phyloP scores from a whole-genome alignment of 2,888 invertebrate species.

The Lutraria lutraria region DNA sequence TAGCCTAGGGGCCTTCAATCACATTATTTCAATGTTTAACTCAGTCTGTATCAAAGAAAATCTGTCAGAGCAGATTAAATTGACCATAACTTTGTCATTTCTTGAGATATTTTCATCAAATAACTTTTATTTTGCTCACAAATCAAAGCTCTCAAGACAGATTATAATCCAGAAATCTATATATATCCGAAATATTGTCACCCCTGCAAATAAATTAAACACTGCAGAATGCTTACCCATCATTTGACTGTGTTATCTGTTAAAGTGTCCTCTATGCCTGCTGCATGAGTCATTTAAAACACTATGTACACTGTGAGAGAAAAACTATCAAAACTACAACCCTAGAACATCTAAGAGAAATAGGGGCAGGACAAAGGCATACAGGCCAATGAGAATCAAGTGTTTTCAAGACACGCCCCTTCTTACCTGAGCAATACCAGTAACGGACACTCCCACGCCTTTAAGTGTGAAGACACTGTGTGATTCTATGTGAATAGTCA shows the following conservation, averaged over 20 bases:
- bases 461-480: conserved; percentile 98
- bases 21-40: too few species aligned
- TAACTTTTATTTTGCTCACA: too few species aligned
- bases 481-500: conserved; percentile 98
- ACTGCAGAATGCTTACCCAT: not conserved
- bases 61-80: too few species aligned
- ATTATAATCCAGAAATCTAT: too few species aligned
- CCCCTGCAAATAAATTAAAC: too few species aligned
- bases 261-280: not conserved
- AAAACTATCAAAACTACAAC: not conserved
- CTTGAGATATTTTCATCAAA: too few species aligned
- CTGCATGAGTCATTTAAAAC: not conserved
- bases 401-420: not conserved
- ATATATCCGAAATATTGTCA: too few species aligned
- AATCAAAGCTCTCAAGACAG: too few species aligned
- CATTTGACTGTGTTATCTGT: not conserved
- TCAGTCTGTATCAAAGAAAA: too few species aligned
- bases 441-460: conserved; percentile 98
- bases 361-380: not conserved
- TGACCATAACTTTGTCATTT: too few species aligned
- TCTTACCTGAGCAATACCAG: conserved; percentile 97
- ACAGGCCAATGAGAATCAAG: not conserved
- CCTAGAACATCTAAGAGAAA: not conserved
- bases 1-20: too few species aligned
- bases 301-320: not conserved